A percentile compares a stretch with the other conserved stretches of the same genome.
Conservation (phyloP, 2,888 invertebrate species). For the Polymixis flavicincta region DNA sequence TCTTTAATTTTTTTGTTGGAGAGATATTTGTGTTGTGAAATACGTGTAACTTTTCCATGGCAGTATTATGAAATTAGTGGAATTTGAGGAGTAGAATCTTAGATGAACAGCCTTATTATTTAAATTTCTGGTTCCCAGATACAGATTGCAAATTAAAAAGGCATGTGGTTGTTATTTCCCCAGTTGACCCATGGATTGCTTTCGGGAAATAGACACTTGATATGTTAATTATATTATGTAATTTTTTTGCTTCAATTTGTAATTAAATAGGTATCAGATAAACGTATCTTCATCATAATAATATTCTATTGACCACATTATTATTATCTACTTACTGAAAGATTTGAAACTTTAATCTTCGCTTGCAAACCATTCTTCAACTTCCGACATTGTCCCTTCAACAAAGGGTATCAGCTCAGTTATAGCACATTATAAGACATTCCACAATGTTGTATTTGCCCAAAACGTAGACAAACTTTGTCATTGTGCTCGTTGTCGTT, state of each 20-base stretch:
- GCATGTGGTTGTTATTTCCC: background rate
- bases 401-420: conserved; percentile 42
- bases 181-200: conserved; percentile 1
- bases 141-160: background rate
- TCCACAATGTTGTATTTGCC: conserved; percentile 38
- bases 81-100: background rate
- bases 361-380: conserved; percentile 24
- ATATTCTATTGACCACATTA: conserved; percentile 9
- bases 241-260: background rate
- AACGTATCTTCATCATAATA: background rate
- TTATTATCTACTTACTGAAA: background rate
- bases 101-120: background rate
- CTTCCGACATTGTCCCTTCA: conserved; percentile 24
- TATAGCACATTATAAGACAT: conserved; percentile 28
- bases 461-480: conserved; percentile 44
- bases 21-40: conserved; percentile 34
- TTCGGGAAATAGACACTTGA: background rate
- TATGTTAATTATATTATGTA: no score
- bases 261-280: background rate
- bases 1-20: conserved; percentile 22
- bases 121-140: background rate
- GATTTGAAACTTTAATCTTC: conserved; percentile 23
- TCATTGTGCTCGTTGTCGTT: conserved; percentile 41
- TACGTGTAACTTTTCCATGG: background rate
- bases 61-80: background rate